Evolutionary conservation across 2,888 invertebrate genomes (phyloP).

Genomic region (Colostygia pectinataria): DNA sequence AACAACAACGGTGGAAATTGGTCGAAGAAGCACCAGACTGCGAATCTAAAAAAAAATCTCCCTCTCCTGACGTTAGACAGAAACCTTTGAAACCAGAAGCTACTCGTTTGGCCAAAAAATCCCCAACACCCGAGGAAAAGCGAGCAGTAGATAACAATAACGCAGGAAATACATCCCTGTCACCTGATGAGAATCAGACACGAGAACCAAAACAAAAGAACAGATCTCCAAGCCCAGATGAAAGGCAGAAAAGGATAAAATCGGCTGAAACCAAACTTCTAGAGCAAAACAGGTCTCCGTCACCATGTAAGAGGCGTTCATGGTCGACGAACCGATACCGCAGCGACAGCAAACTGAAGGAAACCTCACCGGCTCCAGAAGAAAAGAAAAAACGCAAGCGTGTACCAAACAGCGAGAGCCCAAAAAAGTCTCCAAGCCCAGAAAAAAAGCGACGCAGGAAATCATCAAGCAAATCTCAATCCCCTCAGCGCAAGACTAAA

Average conservation of each 20-base stretch:
- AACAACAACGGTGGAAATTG: constrained; percentile 8
- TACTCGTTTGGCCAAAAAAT: constrained; percentile 9
- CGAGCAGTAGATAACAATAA: constrained; percentile 6
- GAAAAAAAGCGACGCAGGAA: constrained; percentile 38
- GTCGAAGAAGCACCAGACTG: constrained; percentile 6
- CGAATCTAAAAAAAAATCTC: constrained; percentile 13
- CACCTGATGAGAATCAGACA: constrained; percentile 2
- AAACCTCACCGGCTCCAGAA: constrained; percentile 7
- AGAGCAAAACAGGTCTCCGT: constrained; percentile 9
- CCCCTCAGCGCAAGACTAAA: constrained; percentile 51
- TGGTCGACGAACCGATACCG: constrained; percentile 2
- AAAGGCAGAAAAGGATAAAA: constrained; percentile 23
- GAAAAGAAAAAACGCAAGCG: constrained; percentile 23
- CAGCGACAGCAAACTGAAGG: constrained; percentile 3
- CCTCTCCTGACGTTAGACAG: constrained; percentile 19
- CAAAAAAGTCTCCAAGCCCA: constrained; percentile 50
- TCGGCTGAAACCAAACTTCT: constrained; percentile 15
- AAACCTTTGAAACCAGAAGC: constrained; percentile 20
- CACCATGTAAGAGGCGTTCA: constrained; percentile 8
- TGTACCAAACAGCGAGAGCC: constrained; percentile 13
- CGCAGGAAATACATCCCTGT: constrained; percentile 6
- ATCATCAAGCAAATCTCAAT: constrained; percentile 54
- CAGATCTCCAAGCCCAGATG: constrained; percentile 26
- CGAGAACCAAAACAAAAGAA: constrained; percentile 18
- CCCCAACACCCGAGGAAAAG: constrained; percentile 7